Base-by-base conservation (phyloP, 2,797 vertebrate species). In the Ctenopoma kingsleyae region DNA sequence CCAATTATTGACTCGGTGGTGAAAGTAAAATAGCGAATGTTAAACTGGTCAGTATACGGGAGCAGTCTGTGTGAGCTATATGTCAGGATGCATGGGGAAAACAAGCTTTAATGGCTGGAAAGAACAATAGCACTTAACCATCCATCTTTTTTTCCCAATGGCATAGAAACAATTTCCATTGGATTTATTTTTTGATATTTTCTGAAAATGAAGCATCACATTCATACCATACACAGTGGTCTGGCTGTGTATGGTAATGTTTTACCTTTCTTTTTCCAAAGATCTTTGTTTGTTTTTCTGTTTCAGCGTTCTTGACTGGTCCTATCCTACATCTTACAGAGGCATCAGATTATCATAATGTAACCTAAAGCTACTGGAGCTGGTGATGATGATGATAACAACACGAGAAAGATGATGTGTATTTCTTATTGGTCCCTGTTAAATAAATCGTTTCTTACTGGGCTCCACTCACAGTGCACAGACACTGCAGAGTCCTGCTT, bases 191-290 rank as follows among this genome's bases (percentile, higher is more conserved):
- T 64, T 77, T 81, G 70, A 78, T 83, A 57, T 86, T 85, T 83
- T 90, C 78, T 82, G 70, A 90, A 86, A 82, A 76, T 54, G 78
- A 85, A 91, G 84, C 92, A 92, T 93, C 93, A 89, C 91, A 92
- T 90, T 86, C 91, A 93, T 89, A 76, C 91, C 94, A 94, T 94
- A 93, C 89, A 94, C 93, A 92, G 92, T 80, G 75, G 51, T 74
- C 70, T 47, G 75, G 87, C 92, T 92, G 93, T 92, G 90, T 92
- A 95, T 94, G 94, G 92, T 83, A 74, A 87, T 91, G 85, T 82
- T 86, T 77, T 63, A 71, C 73, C 78, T 85, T 87, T 80, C 25
- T 56, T 82, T 83, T 71, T 53, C 66, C 69, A 83, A 85, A 87
- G 61, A 83, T 69, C 59, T 86, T 86, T 76, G 59, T 90, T 92